Percentiles rank a stretch among this genome's conserved stretches.
phyloP scores from a whole-genome alignment of 1,140 invertebrate species.

The Macrocentrus cingulum region DNA sequence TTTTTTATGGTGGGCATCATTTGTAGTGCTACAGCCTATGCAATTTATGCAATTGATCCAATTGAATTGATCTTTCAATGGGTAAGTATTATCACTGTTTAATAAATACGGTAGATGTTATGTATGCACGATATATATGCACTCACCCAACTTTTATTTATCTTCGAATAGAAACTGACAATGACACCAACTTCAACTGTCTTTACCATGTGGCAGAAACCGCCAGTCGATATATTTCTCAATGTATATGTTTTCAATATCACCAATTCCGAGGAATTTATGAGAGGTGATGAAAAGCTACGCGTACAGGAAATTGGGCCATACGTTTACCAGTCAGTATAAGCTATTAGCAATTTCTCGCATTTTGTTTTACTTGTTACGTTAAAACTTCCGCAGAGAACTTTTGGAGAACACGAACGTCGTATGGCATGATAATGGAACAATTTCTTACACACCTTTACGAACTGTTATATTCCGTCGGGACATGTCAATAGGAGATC shows the following conservation, averaged over 20 bases:
- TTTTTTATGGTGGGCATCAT: conserved; percentile 45
- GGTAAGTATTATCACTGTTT: conserved; percentile 51
- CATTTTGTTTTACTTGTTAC: not conserved
- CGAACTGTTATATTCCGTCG: conserved; percentile 67
- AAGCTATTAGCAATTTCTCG: not conserved
- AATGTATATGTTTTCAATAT: conserved; percentile 84
- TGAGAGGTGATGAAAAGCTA: conserved; percentile 66
- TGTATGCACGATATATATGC: conserved; percentile 5
- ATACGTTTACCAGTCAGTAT: conserved; percentile 79
- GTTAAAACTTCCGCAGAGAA: conserved; percentile 60
- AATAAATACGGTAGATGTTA: not conserved
- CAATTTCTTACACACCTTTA: conserved; percentile 73
- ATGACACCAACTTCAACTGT: conserved; percentile 60
- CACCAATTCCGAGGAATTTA: conserved; percentile 75
- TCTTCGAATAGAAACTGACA: conserved; percentile 59
- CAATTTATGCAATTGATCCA: conserved; percentile 60
- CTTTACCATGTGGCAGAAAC: conserved; percentile 69
- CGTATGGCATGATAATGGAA: conserved; percentile 72
- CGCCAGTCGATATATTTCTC: conserved; percentile 70
- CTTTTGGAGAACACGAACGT: conserved; percentile 68
- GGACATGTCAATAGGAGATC: conserved; percentile 70
- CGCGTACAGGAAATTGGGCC: conserved; percentile 78
- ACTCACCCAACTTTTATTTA: no score
- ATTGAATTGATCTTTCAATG: conserved; percentile 54
- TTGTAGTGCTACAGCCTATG: conserved; percentile 43